Evolutionary conservation across 92 coral and sea anemone species (phyloP).

Genomic region (Porites rus): DNA sequence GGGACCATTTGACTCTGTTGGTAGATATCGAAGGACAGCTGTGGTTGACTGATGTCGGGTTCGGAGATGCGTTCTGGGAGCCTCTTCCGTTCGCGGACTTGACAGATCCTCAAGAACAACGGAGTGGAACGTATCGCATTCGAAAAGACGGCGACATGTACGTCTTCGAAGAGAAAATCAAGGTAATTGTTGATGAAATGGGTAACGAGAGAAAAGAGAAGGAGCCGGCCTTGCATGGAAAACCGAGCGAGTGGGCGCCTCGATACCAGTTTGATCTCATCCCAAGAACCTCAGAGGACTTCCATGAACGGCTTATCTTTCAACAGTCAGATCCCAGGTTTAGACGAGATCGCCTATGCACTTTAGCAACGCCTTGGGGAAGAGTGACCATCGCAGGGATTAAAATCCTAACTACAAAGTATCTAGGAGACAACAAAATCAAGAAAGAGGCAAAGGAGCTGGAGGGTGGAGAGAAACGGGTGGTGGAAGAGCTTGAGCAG

Average conservation of each 20-base stretch:
- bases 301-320: background rate
- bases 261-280: constrained; percentile 38
- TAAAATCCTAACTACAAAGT: constrained; percentile 32
- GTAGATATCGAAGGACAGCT: constrained; percentile 20
- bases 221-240: background rate
- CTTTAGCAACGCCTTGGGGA: constrained; percentile 64
- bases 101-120: constrained; percentile 46
- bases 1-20: constrained; percentile 20
- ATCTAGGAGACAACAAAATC: constrained; percentile 21
- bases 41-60: constrained; percentile 71
- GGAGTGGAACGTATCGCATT: constrained; percentile 49
- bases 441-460: constrained; percentile 19
- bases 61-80: constrained; percentile 34
- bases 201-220: constrained; percentile 1
- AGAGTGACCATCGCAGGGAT: constrained; percentile 41
- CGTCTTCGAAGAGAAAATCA: constrained; percentile 6
- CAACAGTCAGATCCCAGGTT: constrained; percentile 28
- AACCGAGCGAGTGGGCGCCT: background rate
- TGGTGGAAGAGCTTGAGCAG: constrained; percentile 43
- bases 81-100: constrained; percentile 54
- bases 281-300: constrained; percentile 33
- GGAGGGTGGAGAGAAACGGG: constrained; percentile 39
- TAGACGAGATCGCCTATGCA: constrained; percentile 48
- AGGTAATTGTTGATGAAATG: background rate
- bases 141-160: constrained; percentile 30